Conservation (phyloP, 2,797 vertebrate genomes). For the Poecilia wingei region DNA sequence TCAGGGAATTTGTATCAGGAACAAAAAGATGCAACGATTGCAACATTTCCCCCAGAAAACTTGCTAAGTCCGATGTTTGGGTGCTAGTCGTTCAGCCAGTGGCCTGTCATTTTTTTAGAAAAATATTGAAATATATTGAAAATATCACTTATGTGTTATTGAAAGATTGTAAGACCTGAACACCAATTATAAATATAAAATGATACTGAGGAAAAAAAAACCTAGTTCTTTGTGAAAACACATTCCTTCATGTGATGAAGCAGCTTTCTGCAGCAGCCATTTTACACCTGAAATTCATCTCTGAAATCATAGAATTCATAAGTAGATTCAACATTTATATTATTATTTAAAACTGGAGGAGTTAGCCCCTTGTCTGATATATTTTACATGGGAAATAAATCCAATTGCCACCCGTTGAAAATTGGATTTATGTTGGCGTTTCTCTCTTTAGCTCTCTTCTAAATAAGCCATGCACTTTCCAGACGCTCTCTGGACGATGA, state of each 20-base stretch:
- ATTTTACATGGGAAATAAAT: neutral
- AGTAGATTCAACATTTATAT: neutral
- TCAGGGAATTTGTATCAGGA: neutral
- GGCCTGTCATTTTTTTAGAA: too few species aligned
- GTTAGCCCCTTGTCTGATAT: neutral
- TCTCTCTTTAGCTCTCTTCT: neutral
- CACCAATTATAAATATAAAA: too few species aligned
- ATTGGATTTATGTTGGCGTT: neutral
- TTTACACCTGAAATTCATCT: neutral
- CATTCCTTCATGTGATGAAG: conserved; percentile 25
- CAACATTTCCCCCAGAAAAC: too few species aligned
- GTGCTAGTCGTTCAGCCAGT: too few species aligned
- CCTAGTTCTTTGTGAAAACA: conserved; percentile 13
- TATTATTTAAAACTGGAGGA: neutral
- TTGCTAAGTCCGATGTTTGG: too few species aligned
- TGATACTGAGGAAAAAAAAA: neutral
- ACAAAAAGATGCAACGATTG: neutral
- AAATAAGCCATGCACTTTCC: conserved; percentile 4
- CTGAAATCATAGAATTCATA: neutral
- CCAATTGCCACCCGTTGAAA: neutral
- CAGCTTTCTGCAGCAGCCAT: neutral
- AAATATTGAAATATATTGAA: too few species aligned
- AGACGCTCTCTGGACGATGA: conserved; percentile 82
- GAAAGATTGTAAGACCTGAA: too few species aligned
- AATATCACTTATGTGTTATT: too few species aligned